phyloP scores from a whole-genome alignment of 2,113 vertebrate genomes.

The Cacatua alba region DNA sequence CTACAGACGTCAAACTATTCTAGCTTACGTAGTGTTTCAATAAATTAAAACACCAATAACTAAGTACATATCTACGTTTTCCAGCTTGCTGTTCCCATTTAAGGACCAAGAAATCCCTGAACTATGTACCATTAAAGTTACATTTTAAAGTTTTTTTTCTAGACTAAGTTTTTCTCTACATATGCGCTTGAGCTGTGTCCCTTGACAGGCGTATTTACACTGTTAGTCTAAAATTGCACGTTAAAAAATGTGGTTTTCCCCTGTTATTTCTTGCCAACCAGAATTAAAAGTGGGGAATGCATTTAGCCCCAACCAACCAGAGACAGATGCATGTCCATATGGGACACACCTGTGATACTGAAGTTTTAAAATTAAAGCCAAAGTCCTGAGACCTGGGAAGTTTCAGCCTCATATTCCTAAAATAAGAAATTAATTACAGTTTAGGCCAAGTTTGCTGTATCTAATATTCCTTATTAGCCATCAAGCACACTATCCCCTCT shows the following conservation, averaged over 20 bases:
- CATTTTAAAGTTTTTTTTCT: not conserved
- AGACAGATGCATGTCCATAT: not conserved
- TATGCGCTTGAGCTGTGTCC: not conserved
- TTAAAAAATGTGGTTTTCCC: not conserved
- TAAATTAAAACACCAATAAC: not conserved
- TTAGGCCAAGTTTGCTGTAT: not conserved
- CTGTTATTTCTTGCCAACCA: not conserved
- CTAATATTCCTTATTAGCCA: not conserved
- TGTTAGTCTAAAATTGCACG: not conserved
- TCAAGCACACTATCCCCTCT: not conserved
- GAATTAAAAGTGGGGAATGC: not conserved
- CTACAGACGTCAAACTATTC: not conserved
- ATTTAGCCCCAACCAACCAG: not conserved
- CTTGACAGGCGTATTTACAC: not conserved
- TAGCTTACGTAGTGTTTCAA: not conserved
- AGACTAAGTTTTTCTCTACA: not conserved
- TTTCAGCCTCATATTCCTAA: not conserved
- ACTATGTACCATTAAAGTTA: not conserved
- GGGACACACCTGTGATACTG: not conserved
- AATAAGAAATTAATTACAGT: not conserved
- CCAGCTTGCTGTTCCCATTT: not conserved
- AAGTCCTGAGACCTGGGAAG: not conserved
- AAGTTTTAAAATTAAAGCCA: not conserved
- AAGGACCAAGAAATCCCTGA: not conserved
- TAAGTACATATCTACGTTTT: not conserved